Base-by-base conservation (phyloP, 1,140 invertebrate species). In the Drosophila ohnishii region DNA sequence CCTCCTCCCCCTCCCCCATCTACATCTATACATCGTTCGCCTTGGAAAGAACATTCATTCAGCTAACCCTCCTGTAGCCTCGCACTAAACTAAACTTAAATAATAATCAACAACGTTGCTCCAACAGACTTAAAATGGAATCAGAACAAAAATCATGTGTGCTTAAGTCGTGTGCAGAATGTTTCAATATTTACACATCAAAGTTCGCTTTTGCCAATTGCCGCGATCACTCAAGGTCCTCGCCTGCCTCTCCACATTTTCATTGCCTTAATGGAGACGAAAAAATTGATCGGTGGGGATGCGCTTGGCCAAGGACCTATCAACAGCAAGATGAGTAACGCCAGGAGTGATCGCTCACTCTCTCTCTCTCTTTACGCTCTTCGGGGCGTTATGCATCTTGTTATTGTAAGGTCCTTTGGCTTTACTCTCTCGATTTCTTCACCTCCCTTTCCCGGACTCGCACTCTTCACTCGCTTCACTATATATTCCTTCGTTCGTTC, bases 51-150 rank as follows among this genome's bases (percentile, higher is more conserved):
- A 69, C 55, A 47, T 40, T 58, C 30, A 50, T 50, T 50, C 28
- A 32, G 48, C 48, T 32, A 50, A 50, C 48, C 28, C 28, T 32
- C 48, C 48, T 53, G 82, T 90, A 90, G 89, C 90, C 86, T 90
- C 90, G 76, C 82, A 90, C 89, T 90, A 90, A 86, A 89, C 86
- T 91, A 90, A 91, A 91, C 90, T 90, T 91, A 91, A 88, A 90
- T 91, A 91, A 91, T 91, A 91, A 91, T 91, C 90, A 91, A 91
- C 90, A 91, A 91, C 76, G 76, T 88, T 76, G 84, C 73, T 83
- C 77, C 78, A 86, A 86, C 82, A 86, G 82, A 86, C 79, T 86
- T 86, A 66, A 66, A 86, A 86, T 82, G 80, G 78, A 89, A 78
- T 79, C 62, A 48, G 70, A 84, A 88, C 75, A 76, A 77, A 69